These are phyloP conservation scores for Dryadula phaetusa DNA, from an alignment of 2,888 invertebrate genomes.

Conservation along the genomic window DNA sequence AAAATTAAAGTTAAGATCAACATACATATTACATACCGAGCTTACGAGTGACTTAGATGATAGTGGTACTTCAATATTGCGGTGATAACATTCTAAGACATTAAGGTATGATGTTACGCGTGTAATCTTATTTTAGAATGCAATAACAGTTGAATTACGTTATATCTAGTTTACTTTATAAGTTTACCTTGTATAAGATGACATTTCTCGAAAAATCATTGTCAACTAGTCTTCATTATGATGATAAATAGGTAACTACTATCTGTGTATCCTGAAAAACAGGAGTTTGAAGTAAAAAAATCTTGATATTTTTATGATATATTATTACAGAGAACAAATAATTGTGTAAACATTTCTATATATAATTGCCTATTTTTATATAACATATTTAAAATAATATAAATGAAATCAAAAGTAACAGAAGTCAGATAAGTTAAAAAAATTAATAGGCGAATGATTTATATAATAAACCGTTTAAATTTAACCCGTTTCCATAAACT, in stretches of 20 bases:
- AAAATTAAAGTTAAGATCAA: too few relatives aligned
- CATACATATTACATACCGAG: not conserved
- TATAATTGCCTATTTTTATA: not conserved
- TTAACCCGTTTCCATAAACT: too few relatives aligned
- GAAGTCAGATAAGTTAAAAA: too few relatives aligned
- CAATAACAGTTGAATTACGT: constrained; percentile 5
- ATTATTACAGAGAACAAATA: not conserved
- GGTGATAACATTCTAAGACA: constrained; percentile 10
- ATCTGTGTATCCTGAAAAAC: not conserved
- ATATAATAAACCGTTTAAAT: too few relatives aligned
- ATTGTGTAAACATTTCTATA: too few relatives aligned
- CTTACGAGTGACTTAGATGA: not conserved
- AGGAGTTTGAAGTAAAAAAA: too few relatives aligned
- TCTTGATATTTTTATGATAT: too few relatives aligned
- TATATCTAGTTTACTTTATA: constrained; percentile 5
- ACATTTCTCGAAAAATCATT: not conserved
- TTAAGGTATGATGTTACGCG: constrained; percentile 12
- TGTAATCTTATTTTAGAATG: constrained; percentile 17
- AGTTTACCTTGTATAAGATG: not conserved
- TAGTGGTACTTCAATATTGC: constrained; percentile 18
- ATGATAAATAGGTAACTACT: not conserved
- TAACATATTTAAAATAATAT: too few relatives aligned
- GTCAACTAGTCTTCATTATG: not conserved
- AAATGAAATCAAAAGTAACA: too few relatives aligned
- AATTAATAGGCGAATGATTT: too few relatives aligned